Percentiles rank a stretch among this genome's conserved stretches.
Conservation (phyloP, 2,113 vertebrate genomes). For the Centropristis striata region DNA sequence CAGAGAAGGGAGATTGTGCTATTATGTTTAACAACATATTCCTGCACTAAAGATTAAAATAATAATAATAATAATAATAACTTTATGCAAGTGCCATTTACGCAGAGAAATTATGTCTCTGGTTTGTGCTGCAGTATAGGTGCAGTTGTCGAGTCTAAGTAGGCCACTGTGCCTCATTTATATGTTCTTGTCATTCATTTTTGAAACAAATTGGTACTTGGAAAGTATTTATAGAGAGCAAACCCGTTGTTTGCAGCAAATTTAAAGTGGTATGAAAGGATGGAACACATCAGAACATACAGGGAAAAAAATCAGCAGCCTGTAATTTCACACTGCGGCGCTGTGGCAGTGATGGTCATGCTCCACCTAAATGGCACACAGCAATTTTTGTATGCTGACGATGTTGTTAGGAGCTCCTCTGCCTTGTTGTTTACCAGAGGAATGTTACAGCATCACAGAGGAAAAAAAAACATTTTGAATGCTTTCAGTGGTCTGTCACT, state of each 20-base stretch:
- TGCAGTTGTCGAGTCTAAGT: background rate
- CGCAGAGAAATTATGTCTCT: background rate
- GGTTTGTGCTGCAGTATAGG: background rate
- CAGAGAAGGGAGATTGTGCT: conserved; percentile 11
- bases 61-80: no score
- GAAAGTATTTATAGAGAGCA: background rate
- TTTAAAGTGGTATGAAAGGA: background rate
- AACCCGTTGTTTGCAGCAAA: background rate
- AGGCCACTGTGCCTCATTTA: background rate
- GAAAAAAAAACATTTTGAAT: background rate
- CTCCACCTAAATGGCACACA: background rate
- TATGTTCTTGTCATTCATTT: background rate
- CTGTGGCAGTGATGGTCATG: conserved; percentile 1
- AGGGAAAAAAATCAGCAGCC: background rate
- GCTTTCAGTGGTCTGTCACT: background rate
- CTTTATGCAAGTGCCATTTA: background rate
- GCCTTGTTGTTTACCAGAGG: background rate
- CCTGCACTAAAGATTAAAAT: background rate
- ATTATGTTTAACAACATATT: conserved; percentile 2
- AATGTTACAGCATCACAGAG: background rate
- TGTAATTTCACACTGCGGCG: conserved; percentile 12
- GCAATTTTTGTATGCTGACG: background rate
- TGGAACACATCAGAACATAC: background rate
- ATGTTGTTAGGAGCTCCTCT: background rate
- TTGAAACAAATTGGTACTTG: background rate